Conservation (phyloP, 1,140 invertebrate species). For the Achatina immaculata region DNA sequence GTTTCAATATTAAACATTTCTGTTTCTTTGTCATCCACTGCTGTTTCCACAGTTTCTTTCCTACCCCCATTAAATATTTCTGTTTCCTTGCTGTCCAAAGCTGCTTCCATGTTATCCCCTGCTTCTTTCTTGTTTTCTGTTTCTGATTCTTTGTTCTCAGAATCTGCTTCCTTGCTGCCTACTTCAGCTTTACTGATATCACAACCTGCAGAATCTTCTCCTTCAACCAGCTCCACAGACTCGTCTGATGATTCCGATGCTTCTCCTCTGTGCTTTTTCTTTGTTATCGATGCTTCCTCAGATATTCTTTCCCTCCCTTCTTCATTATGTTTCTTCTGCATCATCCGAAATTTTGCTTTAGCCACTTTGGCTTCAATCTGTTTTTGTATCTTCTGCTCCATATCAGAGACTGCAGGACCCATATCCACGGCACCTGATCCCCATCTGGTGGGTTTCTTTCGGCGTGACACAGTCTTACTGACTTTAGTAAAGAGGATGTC, state of each 20-base stretch:
- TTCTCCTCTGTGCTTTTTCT: conserved; percentile 1
- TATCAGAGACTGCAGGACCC: neutral
- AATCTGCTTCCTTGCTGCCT: neutral
- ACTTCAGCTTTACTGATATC: neutral
- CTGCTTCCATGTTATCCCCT: too few relatives aligned
- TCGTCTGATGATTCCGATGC: conserved; percentile 9
- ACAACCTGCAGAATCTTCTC: neutral
- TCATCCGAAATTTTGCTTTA: conserved; percentile 12
- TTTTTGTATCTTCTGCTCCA: conserved; percentile 4
- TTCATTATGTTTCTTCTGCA: conserved; percentile 3
- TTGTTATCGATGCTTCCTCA: conserved; percentile 1
- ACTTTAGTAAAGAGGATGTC: conserved; percentile 15
- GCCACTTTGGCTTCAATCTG: conserved; percentile 9
- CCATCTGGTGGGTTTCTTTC: neutral
- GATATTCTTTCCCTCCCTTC: conserved; percentile 24
- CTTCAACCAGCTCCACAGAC: neutral
- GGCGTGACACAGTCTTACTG: neutral
- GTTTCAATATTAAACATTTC: neutral
- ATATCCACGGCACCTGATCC: neutral
- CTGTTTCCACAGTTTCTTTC: neutral
- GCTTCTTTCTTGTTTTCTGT: too few relatives aligned
- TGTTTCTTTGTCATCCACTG: neutral
- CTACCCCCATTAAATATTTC: neutral
- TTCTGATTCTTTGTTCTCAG: too few relatives aligned
- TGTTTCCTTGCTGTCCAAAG: neutral